Base-by-base conservation (phyloP, 2,113 vertebrate genomes). In the Forbesichthys papilliferus region DNA sequence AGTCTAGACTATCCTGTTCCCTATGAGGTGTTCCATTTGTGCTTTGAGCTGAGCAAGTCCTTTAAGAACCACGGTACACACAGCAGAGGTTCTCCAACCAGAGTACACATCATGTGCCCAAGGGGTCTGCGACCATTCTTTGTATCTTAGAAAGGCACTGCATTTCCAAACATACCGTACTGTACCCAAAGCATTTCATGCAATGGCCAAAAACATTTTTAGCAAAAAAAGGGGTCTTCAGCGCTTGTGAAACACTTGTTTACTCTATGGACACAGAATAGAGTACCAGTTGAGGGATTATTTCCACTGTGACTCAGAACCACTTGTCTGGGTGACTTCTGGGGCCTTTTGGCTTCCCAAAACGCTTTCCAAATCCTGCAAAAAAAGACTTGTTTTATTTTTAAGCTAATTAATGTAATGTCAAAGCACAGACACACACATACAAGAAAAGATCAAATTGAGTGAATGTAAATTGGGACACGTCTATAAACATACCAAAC, bases 341-440 rank as follows among this genome's bases (percentile, higher is more conserved):
- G 48, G 97, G 95, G 61, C 96, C 98, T 91, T 98, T 98, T 11
- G 97, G 96, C 86, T 96, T 98, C 51, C 90, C 90, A 86, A 99
- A 96, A 69, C 96, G 94, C 64, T 83, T 93, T 77, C 93, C 95
- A 86, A 98, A 98, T 74, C 94, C 98, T 99, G 69, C 51, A 62
- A 51, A 78, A 78, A 77, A 68, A 77, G 42, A 34, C 1, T 49
- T 11, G 11, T 0, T 42, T 48, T 65, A 7, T 54, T n/a, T 18
- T 9, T 16, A 14, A 56, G 8, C 7, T 10, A 11, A 27, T 59
- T 36, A 1, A 7, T 61, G 3, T 61, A 46, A 13, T 8, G 5
- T n/a, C 12, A 42, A 36, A 8, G 11, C 33, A 16, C 49, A 54
- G 5, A 34, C 51, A 11, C 51, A 11, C 11, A 11, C 13, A 52